Base-by-base conservation (phyloP, 2,797 vertebrate genomes). In the Lithobates pipiens region DNA sequence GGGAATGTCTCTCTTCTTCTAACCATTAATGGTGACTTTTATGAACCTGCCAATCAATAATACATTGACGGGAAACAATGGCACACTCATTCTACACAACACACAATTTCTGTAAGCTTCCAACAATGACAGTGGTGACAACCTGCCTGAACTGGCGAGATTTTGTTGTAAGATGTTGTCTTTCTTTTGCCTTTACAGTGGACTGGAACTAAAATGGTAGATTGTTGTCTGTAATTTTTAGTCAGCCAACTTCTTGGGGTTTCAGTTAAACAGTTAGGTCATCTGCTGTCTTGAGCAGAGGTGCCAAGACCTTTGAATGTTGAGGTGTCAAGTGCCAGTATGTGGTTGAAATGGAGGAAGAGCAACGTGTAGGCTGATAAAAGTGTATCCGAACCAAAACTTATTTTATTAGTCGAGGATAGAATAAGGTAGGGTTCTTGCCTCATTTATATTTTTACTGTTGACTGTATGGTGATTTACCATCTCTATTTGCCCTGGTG, bases 21-120 rank as follows among this genome's bases (percentile, higher is more conserved):
- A 54, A 46, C 44, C 46, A 72, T 72, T 18, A 39, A 10, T 72
- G 78, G 78, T 71, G 46, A 80, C n/a, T 5, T 78, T 42, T n/a
- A 69, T n/a, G 44, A 32, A 32, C 21, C 61, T 65, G 61, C n/a
- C 61, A 65, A 65, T 25, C 23, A 23, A 1, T 25, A 10, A 71
- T 32, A 61, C 21, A 27, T 44, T 54, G 67, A 57, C 25, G 78
- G 78, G 68, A 39, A 72, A 72, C 78, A 80, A 57, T 71, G 78
- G 54, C n/a, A 11, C 61, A 23, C 46, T 72, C 78, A 34, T 32
- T 73, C 68, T 63, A 27, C 61, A 50, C 36, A 70, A 34, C 8
- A 46, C 21, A 44, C 16, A 7, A 71, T 32, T 16, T 65, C 61
- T 29, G 25, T 78, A 76, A 65, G 83, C 83, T 85, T 85, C 76